These are phyloP conservation scores for Coracias cyanogaster DNA, from an alignment of 2,797 vertebrate species.

Conservation along the genomic window DNA sequence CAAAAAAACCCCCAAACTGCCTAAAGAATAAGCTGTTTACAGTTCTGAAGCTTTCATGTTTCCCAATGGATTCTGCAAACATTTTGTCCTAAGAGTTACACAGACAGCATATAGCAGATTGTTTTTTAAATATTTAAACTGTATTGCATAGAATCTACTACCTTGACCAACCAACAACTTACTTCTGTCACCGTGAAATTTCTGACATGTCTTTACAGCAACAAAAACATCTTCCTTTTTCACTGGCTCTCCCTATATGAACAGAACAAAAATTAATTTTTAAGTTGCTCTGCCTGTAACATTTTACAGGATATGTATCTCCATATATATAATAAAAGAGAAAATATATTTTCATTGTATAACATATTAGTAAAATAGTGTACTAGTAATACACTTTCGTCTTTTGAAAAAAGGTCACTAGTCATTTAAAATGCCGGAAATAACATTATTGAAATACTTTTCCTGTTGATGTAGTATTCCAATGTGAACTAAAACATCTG, in stretches of 20 bases:
- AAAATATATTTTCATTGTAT: not conserved
- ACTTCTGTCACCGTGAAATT: conserved; percentile 96
- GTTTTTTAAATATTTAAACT: not conserved
- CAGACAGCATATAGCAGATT: not conserved
- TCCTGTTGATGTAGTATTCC: not conserved
- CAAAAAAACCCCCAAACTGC: not conserved
- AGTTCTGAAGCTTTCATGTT: not conserved
- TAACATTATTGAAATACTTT: not conserved
- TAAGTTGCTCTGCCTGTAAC: not conserved
- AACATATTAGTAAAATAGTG: not conserved
- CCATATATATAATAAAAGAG: not conserved
- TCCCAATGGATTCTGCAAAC: not conserved
- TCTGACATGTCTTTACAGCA: conserved; percentile 96
- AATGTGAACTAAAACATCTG: not conserved
- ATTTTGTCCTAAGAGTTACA: not conserved
- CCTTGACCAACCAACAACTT: conserved; percentile 71
- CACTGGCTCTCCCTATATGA: conserved; percentile 87
- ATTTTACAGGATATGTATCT: not conserved
- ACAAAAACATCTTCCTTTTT: conserved; percentile 90
- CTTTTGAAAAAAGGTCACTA: not conserved
- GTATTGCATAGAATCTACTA: not conserved
- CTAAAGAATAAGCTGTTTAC: not conserved
- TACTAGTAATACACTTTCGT: not conserved
- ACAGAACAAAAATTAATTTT: not conserved
- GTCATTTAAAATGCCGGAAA: not conserved